Evolutionary conservation across 1,140 invertebrate species (phyloP), one percentile per base, ranked within the genome.

Genomic region (Lasioglossum baleicum): DNA sequence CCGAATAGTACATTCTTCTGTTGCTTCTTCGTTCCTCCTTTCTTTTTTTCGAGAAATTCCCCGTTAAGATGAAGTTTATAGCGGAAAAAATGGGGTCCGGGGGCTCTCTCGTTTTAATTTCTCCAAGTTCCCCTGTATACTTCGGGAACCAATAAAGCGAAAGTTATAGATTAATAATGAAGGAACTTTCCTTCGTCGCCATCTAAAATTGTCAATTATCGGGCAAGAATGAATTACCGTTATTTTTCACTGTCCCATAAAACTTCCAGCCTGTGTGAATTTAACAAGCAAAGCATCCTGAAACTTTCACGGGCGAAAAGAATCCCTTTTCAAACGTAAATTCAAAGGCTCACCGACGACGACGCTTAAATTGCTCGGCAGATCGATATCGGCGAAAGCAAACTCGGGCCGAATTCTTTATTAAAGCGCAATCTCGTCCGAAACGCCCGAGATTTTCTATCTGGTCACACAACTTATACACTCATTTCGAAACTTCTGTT

Each of bases 91-190:
- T 58, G 76, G 72, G 61, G 70, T 63, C 64, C 76, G 48, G 60
- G 26, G 53, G 35, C 35, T 35, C 76, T 79, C 44, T 71, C 64
- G 76, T 79, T 79, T 79, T 79, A 79, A 79, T 79, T 73, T 79
- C 69, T 61, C 51, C 13, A 53, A 79, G 76, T 71, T 78, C 75
- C 44, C 75, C 75, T 65, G 72, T 64, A 35, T 35, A 79, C 76
- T 79, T 79, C 72, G 70, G 31, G 69, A 79, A 79, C 76, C 76
- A 73, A 79, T 79, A 79, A 79, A 79, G 76, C 70, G 72, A 79
- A 79, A 79, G 76, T 79, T 79, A 79, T 79, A 79, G 70, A 79
- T 79, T 79, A 79, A 79, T 79, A 79, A 79, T 79, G 69, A 79
- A 73, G 69, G 72, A 79, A 79, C 76, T 79, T 44, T 40, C 8